Evolutionary conservation across 1,140 invertebrate genomes (phyloP), one percentile per base, ranked within the genome.

Genomic region (Drosophila nigrodunni): DNA sequence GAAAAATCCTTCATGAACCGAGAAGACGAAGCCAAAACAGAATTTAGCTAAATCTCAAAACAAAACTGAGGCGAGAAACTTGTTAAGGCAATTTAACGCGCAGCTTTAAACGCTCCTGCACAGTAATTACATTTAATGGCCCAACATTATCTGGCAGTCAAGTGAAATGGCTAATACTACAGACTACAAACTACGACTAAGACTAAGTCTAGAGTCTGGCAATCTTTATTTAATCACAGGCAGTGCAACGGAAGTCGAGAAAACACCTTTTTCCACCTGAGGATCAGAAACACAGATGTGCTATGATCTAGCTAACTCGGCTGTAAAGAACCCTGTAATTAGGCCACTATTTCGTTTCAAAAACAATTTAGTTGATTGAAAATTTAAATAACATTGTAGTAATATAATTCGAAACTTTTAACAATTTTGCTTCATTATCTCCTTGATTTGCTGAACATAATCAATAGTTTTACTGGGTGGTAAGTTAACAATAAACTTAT

Each of bases 91-190:
- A 65, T 9, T 54, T 9, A 25, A 44, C 46, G 62, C 25, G 13
- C 37, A 30, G n/a, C 47, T 50, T 13, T 25, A 25, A 21, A 18
- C 34, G 35, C 34, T 47, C 9, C 61, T 41, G 49, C 47, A 37
- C 46, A 37, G 15, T 43, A 18, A 37, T 9, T 50, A 8, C 47
- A 54, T 70, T 44, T 50, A 60, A 60, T 57, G 46, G 35, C 25
- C 57, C 25, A 58, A 43, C 65, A 59, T 68, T 69, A 61, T 52
- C 30, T 37, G 2, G 11, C 2, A 47, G 44, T 21, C 13, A 47
- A 47, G 7, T 11, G 41, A 41, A 10, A n/a, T 1, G 49, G 5
- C 49, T 34, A 6, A 6, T 3, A 50, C 47, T 50, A 30, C 18
- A 10, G 47, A 50, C 13, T 21, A 9, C 18, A 21, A 47, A 50